Evolutionary conservation across 2,797 vertebrate genomes (phyloP).

Genomic region (Pogoniulus pusillus): DNA sequence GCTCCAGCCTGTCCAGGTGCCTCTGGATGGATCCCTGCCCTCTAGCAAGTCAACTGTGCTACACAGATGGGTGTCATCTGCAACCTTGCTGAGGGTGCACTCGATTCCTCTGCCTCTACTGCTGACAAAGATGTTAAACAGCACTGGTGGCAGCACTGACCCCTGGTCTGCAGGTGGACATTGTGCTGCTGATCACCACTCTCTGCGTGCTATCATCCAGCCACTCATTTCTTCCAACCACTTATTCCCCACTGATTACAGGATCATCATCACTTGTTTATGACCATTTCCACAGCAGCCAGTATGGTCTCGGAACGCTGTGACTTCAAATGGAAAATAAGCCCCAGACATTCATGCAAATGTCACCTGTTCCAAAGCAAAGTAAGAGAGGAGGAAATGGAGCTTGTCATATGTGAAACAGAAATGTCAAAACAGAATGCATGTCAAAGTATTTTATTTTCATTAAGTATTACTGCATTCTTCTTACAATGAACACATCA

Average conservation of each 20-base stretch:
- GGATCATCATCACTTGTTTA: constrained; percentile 28
- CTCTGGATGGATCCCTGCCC: no score
- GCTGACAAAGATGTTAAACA: no score
- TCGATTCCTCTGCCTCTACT: no score
- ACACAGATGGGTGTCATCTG: no score
- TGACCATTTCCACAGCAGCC: constrained; percentile 8
- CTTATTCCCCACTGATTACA: background rate
- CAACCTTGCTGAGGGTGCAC: no score
- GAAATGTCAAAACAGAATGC: background rate
- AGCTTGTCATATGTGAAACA: background rate
- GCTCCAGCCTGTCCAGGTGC: no score
- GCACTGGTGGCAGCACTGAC: no score
- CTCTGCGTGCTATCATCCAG: no score
- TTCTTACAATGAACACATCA: constrained; percentile 2
- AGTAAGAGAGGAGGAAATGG: background rate
- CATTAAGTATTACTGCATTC: background rate
- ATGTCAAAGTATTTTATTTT: background rate
- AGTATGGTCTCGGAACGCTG: background rate
- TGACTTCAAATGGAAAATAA: constrained; percentile 38
- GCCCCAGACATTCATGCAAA: background rate
- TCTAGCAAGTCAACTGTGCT: no score
- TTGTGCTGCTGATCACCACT: no score
- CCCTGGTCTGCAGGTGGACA: no score
- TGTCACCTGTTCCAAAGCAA: background rate
- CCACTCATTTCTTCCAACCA: background rate